A percentile compares a stretch with the other conserved stretches of the same genome.
Evolutionary conservation across 2,888 invertebrate genomes (phyloP).

Genomic region (Protodeltote pygarga): DNA sequence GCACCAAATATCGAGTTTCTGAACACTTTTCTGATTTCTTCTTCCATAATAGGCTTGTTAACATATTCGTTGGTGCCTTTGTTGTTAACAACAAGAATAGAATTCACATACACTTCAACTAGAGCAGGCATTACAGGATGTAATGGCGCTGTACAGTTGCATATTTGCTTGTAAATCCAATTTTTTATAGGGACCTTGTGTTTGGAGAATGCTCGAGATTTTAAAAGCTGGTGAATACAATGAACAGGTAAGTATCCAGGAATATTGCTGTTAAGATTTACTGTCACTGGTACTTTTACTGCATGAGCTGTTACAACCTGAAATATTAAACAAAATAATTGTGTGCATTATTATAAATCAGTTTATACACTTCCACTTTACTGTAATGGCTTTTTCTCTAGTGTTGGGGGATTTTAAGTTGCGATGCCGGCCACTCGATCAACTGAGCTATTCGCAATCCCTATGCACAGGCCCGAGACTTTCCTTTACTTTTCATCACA

Average conservation of each 20-base stretch:
- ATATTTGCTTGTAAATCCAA: constrained; percentile 98
- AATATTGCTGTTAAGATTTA: constrained; percentile 94
- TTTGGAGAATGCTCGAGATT: constrained; percentile 97
- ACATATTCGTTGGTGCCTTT: constrained; percentile 91
- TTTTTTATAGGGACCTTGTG: constrained; percentile 98
- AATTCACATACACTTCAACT: constrained; percentile 98
- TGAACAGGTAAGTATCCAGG: constrained; percentile 97
- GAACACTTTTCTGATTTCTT: constrained; percentile 94
- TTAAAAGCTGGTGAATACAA: constrained; percentile 97
- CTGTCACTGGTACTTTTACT: constrained; percentile 97
- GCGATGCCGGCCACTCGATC: too few relatives aligned
- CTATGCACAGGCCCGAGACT: too few relatives aligned
- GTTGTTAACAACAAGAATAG: constrained; percentile 91
- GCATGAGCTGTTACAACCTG: constrained; percentile 97
- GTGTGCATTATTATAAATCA: constrained; percentile 12
- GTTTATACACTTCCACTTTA: too few relatives aligned
- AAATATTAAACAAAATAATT: constrained; percentile 27
- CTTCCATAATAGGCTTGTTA: constrained; percentile 96
- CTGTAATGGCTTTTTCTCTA: too few relatives aligned
- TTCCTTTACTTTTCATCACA: too few relatives aligned
- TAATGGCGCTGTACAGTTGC: constrained; percentile 94
- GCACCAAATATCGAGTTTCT: constrained; percentile 92
- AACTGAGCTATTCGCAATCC: too few relatives aligned
- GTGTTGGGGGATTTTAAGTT: too few relatives aligned
- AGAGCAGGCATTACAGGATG: constrained; percentile 97